Evolutionary conservation across 1,140 invertebrate species (phyloP), one percentile per base, ranked within the genome.

Genomic region (Nixonia krombeini): DNA sequence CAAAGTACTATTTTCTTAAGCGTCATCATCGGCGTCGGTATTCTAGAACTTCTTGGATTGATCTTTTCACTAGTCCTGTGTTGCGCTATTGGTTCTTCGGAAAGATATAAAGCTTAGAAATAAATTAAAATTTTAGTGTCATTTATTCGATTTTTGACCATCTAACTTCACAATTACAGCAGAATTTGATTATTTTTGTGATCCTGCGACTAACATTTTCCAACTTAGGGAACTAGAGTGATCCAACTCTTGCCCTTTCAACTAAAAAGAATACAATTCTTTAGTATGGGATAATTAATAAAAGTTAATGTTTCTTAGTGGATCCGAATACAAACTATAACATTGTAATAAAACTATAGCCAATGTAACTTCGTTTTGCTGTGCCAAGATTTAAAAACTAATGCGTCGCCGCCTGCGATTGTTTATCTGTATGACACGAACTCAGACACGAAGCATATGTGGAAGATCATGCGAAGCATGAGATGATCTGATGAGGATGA

Each of bases 11-110:
- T 90, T 28, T 85, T 94, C 26, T 86, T 93, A 31, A 88, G 87
- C 18, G 81, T 91, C 5, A 87, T 87, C 0, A 87, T 92, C 44
- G 87, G 87, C 13, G 85, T 94, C 33, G 87, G 91, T 25, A 82
- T 90, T 9, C 61, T 92, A 55, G 90, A 95, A 84, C 79, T 94
- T 35, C 75, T 95, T 17, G 92, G 92, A 25, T 86, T 95, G 68
- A 89, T 93, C 38, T 93, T 94, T 72, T 90, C 93, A 1, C 84
- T 94, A 73, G 88, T 93, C 62, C 85, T 95, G 12, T 93, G 92
- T 75, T 94, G 91, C 80, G 90, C 91, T 17, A 90, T 93, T 57
- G 88, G 88, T 61, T 86, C 87, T 53, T 85, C 87, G 9, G 87
- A 90, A 64, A 86, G 89, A 72, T 91, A 91, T 80, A 92, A 92